Evolutionary conservation across 1,140 invertebrate species (phyloP).

Genomic region (Halictus rubicundus): DNA sequence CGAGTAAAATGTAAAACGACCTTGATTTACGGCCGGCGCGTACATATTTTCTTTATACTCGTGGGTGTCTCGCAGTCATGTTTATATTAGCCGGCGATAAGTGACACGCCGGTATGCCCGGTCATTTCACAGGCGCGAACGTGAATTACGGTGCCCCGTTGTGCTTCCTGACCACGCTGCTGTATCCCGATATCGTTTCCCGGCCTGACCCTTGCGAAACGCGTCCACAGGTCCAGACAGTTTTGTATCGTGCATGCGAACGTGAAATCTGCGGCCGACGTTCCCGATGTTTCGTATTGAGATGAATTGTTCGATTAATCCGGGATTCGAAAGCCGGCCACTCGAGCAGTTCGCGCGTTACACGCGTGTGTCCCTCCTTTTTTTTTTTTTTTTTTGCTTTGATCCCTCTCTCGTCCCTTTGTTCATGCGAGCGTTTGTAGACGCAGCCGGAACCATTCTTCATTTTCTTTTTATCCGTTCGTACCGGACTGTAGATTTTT

Average conservation of each 20-base stretch:
- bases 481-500: too few relatives aligned
- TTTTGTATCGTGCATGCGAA: background rate
- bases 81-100: constrained; percentile 64
- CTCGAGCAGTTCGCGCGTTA: constrained; percentile 1
- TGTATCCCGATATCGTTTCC: constrained; percentile 23
- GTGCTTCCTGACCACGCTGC: constrained; percentile 43
- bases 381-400: too few relatives aligned
- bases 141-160: constrained; percentile 54
- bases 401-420: too few relatives aligned
- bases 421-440: too few relatives aligned
- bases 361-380: background rate
- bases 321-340: background rate
- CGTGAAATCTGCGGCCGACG: background rate
- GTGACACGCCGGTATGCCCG: constrained; percentile 59
- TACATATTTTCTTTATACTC: constrained; percentile 35
- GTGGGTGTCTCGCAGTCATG: constrained; percentile 57
- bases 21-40: constrained; percentile 52
- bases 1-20: constrained; percentile 56
- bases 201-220: constrained; percentile 43
- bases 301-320: background rate
- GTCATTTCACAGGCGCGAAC: constrained; percentile 61
- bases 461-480: too few relatives aligned
- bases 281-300: background rate
- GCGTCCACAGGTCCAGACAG: background rate
- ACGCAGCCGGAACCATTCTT: too few relatives aligned